Base-by-base conservation (phyloP, 2,888 invertebrate genomes). In the Heteromurus nitidus region DNA sequence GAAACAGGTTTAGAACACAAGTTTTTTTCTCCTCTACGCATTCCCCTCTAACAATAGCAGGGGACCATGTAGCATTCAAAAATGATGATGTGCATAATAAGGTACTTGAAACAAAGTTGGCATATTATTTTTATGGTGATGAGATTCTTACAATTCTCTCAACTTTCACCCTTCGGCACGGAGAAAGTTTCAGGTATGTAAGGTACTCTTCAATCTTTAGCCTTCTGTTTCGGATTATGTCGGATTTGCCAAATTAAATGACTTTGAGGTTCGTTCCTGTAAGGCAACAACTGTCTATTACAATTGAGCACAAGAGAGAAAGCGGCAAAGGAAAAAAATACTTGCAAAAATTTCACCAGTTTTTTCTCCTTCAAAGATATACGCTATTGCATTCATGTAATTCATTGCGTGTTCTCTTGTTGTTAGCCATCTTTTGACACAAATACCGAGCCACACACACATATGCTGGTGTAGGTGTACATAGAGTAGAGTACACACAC, bases 71-170 rank as follows among this genome's bases (percentile, higher is more conserved):
- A 47, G 3, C 2, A 55, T 55, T 11, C 20, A 55, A 18, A 18
- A 18, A 20, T 9, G 20, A 55, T 55, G 55, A 26, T 26, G 36
- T 30, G 31, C 62, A 62, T 62, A 36, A 62, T 31, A 65, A 65
- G 65, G 31, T 44, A 65, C 65, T 65, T 65, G 44, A 36, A 65
- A 42, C 24, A 31, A 65, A 65, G 65, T 65, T 65, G 42, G 13
- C 65, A 44, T 65, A 65, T 65, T 44, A 65, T 65, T 65, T 65
- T 65, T n/a, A n/a, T n/a, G n/a, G n/a, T n/a, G 36, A 42, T 18
- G 44, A 44, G 65, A 65, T 65, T 24, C 24, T 65, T 36, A 24
- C 65, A 65, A 42, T 44, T 42, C 44, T 9, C 30, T n/a, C n/a
- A n/a, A n/a, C n/a, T n/a, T 22, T 44, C 9, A 18, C 42, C 26